Evolutionary conservation across 2,113 vertebrate species (phyloP).

Genomic region (Myotis brandtii): DNA sequence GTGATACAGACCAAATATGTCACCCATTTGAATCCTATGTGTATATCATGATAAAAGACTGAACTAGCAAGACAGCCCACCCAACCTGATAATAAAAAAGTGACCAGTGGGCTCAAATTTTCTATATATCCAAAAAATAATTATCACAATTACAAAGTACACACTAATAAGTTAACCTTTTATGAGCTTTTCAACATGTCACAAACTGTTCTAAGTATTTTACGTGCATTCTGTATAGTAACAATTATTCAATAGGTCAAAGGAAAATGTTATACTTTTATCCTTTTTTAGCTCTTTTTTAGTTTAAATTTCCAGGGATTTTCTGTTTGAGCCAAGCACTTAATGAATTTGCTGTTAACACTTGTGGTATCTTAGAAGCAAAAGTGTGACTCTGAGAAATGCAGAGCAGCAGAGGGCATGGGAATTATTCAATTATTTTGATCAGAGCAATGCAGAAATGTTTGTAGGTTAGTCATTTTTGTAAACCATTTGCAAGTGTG

Average conservation of each 20-base stretch:
- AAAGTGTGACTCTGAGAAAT: slow-evolving; percentile 60
- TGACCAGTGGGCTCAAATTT: not conserved
- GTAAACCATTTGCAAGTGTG: slow-evolving; percentile 1
- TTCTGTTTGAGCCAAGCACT: slow-evolving; percentile 37
- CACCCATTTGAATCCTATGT: not conserved
- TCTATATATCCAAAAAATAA: not conserved
- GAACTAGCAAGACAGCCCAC: not conserved
- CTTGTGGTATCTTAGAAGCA: slow-evolving; percentile 44
- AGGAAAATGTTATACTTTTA: not conserved
- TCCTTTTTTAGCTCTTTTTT: slow-evolving; percentile 23
- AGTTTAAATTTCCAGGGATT: slow-evolving; percentile 61
- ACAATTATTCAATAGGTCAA: not conserved
- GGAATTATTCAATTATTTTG: slow-evolving; percentile 45
- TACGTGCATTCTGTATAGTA: not conserved
- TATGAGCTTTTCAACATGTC: not conserved
- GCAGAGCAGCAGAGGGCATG: not conserved
- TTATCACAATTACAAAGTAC: not conserved
- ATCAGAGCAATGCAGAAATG: slow-evolving; percentile 39
- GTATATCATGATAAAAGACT: not conserved
- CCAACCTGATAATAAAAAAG: not conserved
- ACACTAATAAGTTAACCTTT: not conserved
- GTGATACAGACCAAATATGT: not conserved
- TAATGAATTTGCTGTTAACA: slow-evolving; percentile 62
- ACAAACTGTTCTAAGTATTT: not conserved
- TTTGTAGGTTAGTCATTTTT: slow-evolving; percentile 42